Evolutionary conservation across 2,888 invertebrate genomes (phyloP), one percentile per base, ranked within the genome.

Genomic region (Sphaerophoria rueppellii): DNA sequence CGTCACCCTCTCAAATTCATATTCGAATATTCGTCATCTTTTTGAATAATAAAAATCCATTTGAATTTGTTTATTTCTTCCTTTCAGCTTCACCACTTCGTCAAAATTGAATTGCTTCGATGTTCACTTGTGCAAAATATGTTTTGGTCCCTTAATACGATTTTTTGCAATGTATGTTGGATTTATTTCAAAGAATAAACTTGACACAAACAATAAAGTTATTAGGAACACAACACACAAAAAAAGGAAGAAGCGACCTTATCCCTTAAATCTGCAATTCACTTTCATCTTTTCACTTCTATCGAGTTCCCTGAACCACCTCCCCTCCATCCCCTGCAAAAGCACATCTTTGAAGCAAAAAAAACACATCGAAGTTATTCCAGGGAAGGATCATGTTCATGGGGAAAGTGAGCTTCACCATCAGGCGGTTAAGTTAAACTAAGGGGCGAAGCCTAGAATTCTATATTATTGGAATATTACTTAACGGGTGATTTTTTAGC

Each of bases 81-180:
- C 12, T 43, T 43, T 9, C 43, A 43, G 75, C 71, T 43, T 52
- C 71, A 80, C 71, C 83, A 76, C 71, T 83, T 37, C 14, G 75
- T 50, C 57, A 12, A 67, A 83, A 83, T 80, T 80, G 75, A 80
- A 76, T 76, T 63, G 63, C 50, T 43, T 11, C 43, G 9, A 12
- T 43, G 43, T 4, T 69, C 58, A 63, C 54, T 70, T 46, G 40
- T 60, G 67, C 40, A 40, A 16, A 65, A 71, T 69, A 48, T 63
- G 48, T 34, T 24, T 24, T 60, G 9, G 6, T 6, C 60, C 58
- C 40, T 58, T 43, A 40, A 40, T 40, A 11, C n/a, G 24, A 40
- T 48, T 63, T 76, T 24, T 80, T 75, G 24, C 24, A 24, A 24
- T 24, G 24, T 24, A 24, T 2, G 24, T 75, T 50, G 57, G 72